Base-by-base conservation (phyloP, 1,140 invertebrate species). In the Drosophila lini region DNA sequence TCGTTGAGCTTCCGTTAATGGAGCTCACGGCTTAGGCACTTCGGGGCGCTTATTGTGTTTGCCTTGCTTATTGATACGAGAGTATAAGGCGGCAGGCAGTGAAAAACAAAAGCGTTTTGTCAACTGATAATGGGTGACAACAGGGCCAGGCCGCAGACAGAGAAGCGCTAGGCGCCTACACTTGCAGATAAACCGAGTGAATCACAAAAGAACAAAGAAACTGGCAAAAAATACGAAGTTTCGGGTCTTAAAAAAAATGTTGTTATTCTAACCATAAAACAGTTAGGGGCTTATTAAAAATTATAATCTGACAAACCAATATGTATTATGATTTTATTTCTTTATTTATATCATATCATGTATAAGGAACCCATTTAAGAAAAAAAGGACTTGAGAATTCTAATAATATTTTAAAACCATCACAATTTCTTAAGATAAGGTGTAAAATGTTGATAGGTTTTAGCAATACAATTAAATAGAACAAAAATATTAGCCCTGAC, bases 41-140 rank as follows among this genome's bases (percentile, higher is more conserved):
- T 50, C 36, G 42, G 44, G 50, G 71, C 40, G 53, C 52, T 74
- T 75, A 75, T 45, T 75, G 74, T 75, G 53, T 75, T 75, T 75
- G 71, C 36, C 61, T 44, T 52, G 60, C 61, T 57, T 22, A 75
- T 75, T 75, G 68, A 74, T 71, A 60, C 5, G 16, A 50, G 41
- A 42, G 38, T 53, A 38, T 55, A 45, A 32, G 38, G 40, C 59
- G 70, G 71, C 70, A 34, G 45, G 59, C 70, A 74, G 50, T 65
- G 47, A n/a, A 67, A 76, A 76, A 75, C 47, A 76, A 73, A 85
- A 82, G 80, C 77, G 60, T 83, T 88, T 74, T 77, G 80, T 83
- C 76, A 83, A 89, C 83, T 88, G 83, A 88, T 88, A 88, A 88
- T 80, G 53, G 64, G 57, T 76, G 80, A 81, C 68, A 78, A 65